Base-by-base conservation (phyloP, 2,888 invertebrate species). In the Trichopoda pennipes region DNA sequence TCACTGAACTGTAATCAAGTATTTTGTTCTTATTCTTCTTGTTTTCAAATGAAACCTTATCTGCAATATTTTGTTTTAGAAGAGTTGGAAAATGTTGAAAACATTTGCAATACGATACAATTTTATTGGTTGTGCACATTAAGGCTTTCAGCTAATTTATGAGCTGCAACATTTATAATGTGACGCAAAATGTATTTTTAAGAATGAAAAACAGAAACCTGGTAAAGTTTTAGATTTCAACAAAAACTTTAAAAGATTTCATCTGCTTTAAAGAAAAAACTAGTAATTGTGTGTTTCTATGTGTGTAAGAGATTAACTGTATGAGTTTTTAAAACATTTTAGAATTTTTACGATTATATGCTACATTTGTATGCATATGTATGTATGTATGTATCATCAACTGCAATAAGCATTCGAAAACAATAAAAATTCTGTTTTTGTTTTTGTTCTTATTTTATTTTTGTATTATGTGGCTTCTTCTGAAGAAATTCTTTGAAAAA, bases 141-240 rank as follows among this genome's bases (percentile, higher is more conserved):
- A 74, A 78, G 32, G 78, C 77, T 69, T 78, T 17, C 53, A 77
- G 74, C 78, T 78, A 81, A 81, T 81, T 81, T 77, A 81, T 78
- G 77, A 64, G 78, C 69, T 81, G 76, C 61, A 35, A 10, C 69
- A 35, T 32, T 60, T 70, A n/a, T 32, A 56, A 21, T 60, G 53
- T 61, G 53, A 60, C 44, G 53, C 68, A 76, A 61, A 76, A 69
- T 53, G 61, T 35, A 49, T 23, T 64, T 64, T 28, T 47, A 44
- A 35, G 3, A 21, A 64, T 35, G 28, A 56, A 66, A 58, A 17
- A 23, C 17, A n/a, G 56, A 64, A 74, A 49, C 49, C 35, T 49
- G 19, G 35, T 23, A 64, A 47, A 55, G 73, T 74, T 74, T 74
- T 55, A 35, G 16, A 66, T 75, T 75, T 75, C 74, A 66, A 74